Evolutionary conservation across 1,140 invertebrate genomes (phyloP).

Genomic region (Spodoptera litura): DNA sequence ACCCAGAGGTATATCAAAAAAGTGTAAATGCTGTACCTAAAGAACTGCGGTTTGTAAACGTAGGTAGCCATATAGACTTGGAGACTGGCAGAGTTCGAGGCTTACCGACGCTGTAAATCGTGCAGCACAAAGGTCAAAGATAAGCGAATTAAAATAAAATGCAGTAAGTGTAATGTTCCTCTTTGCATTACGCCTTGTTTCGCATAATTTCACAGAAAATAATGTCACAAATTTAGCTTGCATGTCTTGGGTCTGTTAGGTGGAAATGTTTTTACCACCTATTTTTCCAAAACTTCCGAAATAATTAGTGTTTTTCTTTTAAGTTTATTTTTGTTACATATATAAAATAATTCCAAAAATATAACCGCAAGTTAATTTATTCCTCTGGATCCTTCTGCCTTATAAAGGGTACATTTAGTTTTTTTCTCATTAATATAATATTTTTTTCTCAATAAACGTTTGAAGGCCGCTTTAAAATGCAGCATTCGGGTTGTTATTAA

Average conservation of each 20-base stretch:
- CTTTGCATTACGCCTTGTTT: constrained; percentile 60
- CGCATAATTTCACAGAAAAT: constrained; percentile 57
- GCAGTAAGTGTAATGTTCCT: constrained; percentile 54
- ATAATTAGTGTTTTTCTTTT: too few relatives aligned
- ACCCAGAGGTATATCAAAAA: constrained; percentile 53
- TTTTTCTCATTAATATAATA: constrained; percentile 1
- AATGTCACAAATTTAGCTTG: constrained; percentile 46
- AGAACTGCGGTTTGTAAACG: constrained; percentile 51
- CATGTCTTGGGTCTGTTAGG: not conserved
- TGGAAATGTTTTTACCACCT: constrained; percentile 57
- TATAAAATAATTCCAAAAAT: too few relatives aligned
- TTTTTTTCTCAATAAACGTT: too few relatives aligned
- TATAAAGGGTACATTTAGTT: not conserved
- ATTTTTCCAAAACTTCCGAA: constrained; percentile 27
- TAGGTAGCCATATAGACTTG: constrained; percentile 59
- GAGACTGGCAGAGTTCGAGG: constrained; percentile 50
- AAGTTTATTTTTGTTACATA: too few relatives aligned
- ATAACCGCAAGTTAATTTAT: too few relatives aligned
- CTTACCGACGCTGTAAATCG: constrained; percentile 57
- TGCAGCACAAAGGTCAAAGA: constrained; percentile 62
- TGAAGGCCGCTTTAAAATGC: too few relatives aligned
- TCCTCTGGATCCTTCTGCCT: too few relatives aligned
- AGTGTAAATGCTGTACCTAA: constrained; percentile 51
- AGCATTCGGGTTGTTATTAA: too few relatives aligned
- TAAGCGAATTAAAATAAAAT: constrained; percentile 59